Percentiles rank a stretch among this genome's conserved stretches.
phyloP scores from a whole-genome alignment of 2,888 invertebrate species.

The Ormyrus thymus region DNA sequence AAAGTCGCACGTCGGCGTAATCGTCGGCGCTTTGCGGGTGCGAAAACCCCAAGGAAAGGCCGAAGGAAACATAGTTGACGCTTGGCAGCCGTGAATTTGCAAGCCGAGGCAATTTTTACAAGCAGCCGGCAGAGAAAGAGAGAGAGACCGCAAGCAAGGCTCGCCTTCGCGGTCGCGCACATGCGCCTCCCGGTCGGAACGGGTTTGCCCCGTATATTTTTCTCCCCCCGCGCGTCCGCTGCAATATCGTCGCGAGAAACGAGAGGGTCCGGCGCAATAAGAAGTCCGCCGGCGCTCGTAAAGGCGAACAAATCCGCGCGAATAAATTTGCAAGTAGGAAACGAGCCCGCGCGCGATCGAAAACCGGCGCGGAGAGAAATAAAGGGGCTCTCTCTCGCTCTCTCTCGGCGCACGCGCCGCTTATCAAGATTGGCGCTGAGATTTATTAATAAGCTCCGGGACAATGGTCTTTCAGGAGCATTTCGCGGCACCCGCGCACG shows the following conservation, averaged over 20 bases:
- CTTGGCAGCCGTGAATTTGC: conserved; percentile 22
- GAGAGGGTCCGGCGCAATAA: conserved; percentile 32
- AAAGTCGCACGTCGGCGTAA: background rate
- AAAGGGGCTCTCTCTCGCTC: background rate
- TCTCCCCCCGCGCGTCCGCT: background rate
- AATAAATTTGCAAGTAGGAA: conserved; percentile 55
- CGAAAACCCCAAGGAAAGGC: background rate
- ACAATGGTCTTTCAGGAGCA: conserved; percentile 46
- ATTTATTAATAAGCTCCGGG: conserved; percentile 51
- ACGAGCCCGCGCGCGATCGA: conserved; percentile 17
- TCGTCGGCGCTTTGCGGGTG: conserved; percentile 14
- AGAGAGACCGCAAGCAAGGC: background rate
- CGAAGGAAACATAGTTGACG: background rate
- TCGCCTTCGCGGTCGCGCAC: conserved; percentile 34
- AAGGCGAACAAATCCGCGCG: conserved; percentile 54
- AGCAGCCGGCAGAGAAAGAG: background rate
- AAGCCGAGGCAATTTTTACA: conserved; percentile 40
- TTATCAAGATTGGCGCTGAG: conserved; percentile 46
- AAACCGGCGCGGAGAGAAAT: background rate
- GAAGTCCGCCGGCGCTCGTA: conserved; percentile 37
- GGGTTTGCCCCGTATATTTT: conserved; percentile 33
- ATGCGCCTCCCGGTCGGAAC: conserved; percentile 20
- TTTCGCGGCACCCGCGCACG: background rate
- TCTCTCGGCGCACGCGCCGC: background rate
- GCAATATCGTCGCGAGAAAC: background rate